These are phyloP conservation scores for Entomobrya proxima DNA, from an alignment of 2,888 invertebrate species.

Conservation along the genomic window DNA sequence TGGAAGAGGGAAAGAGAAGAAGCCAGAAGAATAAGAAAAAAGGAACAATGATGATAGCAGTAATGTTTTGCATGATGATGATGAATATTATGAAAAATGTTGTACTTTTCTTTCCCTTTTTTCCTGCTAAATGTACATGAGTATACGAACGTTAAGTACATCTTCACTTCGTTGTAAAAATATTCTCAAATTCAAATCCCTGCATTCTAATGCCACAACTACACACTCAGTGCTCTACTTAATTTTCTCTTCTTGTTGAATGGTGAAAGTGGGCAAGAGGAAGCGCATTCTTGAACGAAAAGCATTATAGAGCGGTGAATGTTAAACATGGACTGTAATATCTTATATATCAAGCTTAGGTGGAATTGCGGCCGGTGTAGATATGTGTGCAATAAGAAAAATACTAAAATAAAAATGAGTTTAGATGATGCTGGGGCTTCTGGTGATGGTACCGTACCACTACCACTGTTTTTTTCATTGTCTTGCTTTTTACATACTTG, in stretches of 20 bases:
- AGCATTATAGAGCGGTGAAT: background rate
- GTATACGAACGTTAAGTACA: background rate
- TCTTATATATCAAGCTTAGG: too few species aligned
- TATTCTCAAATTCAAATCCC: slow-evolving; percentile 22
- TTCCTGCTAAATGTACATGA: background rate
- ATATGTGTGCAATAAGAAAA: background rate
- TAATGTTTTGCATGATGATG: slow-evolving; percentile 57
- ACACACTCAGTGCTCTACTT: background rate
- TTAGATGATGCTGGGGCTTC: background rate
- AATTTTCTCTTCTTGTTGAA: slow-evolving; percentile 2
- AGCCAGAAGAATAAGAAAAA: background rate
- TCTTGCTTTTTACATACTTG: background rate
- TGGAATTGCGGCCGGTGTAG: too few species aligned
- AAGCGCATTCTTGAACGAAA: slow-evolving; percentile 49
- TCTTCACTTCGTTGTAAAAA: background rate
- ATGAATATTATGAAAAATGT: slow-evolving; percentile 61
- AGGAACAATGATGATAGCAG: slow-evolving; percentile 51
- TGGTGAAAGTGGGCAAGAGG: background rate
- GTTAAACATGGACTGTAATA: background rate
- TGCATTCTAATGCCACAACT: background rate
- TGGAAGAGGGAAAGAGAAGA: slow-evolving; percentile 5
- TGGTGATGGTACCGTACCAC: background rate
- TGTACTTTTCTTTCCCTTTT: slow-evolving; percentile 32
- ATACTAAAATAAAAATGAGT: background rate
- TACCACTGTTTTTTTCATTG: background rate